Evolutionary conservation across 2,797 vertebrate species (phyloP).

Genomic region (Bradypodion ventrale): DNA sequence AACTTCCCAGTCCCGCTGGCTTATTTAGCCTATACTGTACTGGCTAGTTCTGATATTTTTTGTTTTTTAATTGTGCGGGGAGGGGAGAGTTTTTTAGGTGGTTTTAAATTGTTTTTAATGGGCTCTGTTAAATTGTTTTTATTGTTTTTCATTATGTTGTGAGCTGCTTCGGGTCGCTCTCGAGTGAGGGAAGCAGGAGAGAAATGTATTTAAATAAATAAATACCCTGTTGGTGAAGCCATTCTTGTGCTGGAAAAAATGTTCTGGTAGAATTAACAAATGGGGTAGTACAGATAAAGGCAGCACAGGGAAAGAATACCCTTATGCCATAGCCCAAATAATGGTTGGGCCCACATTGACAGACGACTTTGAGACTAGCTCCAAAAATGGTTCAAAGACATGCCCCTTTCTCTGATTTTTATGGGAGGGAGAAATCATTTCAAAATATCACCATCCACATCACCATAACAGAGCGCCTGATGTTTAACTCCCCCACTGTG

Average conservation of each 20-base stretch:
- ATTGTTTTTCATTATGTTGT: too few species aligned
- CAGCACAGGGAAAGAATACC: too few species aligned
- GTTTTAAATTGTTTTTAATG: too few species aligned
- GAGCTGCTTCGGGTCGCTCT: too few species aligned
- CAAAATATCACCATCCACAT: neutral
- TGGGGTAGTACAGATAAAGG: neutral
- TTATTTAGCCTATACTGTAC: too few species aligned
- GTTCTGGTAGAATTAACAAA: neutral
- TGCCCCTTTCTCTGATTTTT: neutral
- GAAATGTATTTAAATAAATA: too few species aligned
- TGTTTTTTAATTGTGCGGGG: too few species aligned
- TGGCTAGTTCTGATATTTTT: too few species aligned
- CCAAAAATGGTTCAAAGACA: neutral
- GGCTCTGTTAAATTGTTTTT: too few species aligned
- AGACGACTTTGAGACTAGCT: neutral
- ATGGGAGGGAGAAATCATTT: neutral
- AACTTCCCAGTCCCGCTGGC: too few species aligned
- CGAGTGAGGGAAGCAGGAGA: too few species aligned
- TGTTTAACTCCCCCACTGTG: neutral
- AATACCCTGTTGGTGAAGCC: neutral
- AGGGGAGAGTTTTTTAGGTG: too few species aligned
- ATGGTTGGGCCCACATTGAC: neutral
- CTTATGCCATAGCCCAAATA: neutral
- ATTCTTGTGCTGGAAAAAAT: neutral
- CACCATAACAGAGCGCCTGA: neutral